Base-by-base conservation (phyloP, 2,113 vertebrate genomes). In the Sinosuthora webbiana region DNA sequence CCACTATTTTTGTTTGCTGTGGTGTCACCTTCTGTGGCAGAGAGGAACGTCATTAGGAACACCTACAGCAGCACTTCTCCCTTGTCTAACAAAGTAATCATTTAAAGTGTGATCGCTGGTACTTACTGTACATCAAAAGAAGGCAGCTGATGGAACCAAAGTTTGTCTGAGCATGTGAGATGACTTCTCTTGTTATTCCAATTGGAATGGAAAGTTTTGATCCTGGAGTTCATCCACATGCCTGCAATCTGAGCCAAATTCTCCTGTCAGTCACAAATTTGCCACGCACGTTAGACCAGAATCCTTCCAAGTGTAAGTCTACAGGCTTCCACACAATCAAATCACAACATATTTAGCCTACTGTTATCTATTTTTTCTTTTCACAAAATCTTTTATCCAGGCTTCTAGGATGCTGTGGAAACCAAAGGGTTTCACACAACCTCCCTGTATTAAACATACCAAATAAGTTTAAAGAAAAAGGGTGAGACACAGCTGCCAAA, bases 1-100 rank as follows among this genome's bases (percentile, higher is more conserved):
- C 80, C 81, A 76, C 94, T 95, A 56, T 82, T 96, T 93, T 93
- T 90, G 59, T 53, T 92, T 14, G 73, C 90, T 90, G 64, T 50
- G 90, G 71, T 92, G 89, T 91, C 86, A 92, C 84, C 53, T 93
- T 71, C 74, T 81, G n/a, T 67, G 93, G 62, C 4, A 24, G 47
- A 31, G 45, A 8, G 73, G 35, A n/a, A 25, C 0, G 1, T 80
- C 35, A 87, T 59, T 53, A 83, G 57, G 60, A 70, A 91, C 85
- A 91, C 50, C 82, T 41, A 80, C 65, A 41, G n/a, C 47, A 31
- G 47, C 89, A 84, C 68, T 76, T 77, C 71, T 80, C 50, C 45
- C 57, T 94, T 84, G 80, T 30, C 24, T 91, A 95, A 92, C 45
- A 19, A 78, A 91, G 80, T 25, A 33, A 53, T 62, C 14, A 18